phyloP scores from a whole-genome alignment of 2,797 vertebrate species.

The Paguma larvata region DNA sequence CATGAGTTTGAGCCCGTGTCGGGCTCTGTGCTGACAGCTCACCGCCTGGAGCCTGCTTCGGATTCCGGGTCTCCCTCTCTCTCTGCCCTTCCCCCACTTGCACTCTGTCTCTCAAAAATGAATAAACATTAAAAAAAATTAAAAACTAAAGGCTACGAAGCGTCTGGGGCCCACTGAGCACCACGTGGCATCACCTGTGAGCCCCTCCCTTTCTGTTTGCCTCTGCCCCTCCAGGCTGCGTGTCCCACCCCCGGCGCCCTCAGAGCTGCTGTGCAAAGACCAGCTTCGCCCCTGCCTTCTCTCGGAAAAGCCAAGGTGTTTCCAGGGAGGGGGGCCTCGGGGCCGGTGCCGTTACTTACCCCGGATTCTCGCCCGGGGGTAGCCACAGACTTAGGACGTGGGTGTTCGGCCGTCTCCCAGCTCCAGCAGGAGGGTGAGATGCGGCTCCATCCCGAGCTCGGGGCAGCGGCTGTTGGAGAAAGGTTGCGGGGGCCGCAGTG shows the following conservation, averaged over 20 bases:
- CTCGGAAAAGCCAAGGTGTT: background rate
- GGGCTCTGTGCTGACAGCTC: too few species aligned
- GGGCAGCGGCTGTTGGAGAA: background rate
- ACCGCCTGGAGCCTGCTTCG: too few species aligned
- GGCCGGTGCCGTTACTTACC: background rate
- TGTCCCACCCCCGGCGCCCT: background rate
- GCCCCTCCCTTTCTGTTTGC: background rate
- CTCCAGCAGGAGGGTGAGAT: background rate
- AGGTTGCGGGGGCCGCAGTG: background rate
- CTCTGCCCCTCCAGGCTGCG: background rate
- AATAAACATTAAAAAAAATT: too few species aligned
- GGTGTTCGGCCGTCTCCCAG: background rate
- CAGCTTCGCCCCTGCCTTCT: background rate
- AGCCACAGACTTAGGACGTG: background rate
- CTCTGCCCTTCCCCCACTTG: too few species aligned
- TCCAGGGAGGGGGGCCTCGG: background rate
- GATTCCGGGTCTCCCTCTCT: too few species aligned
- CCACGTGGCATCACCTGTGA: background rate
- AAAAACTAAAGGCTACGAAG: too few species aligned
- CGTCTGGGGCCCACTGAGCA: background rate
- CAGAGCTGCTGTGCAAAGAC: background rate
- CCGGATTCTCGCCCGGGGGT: background rate
- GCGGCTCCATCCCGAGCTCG: too few species aligned
- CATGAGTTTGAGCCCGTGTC: too few species aligned
- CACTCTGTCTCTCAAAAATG: too few species aligned